phyloP scores from a whole-genome alignment of 2,113 vertebrate species.

The Dromaius novaehollandiae region DNA sequence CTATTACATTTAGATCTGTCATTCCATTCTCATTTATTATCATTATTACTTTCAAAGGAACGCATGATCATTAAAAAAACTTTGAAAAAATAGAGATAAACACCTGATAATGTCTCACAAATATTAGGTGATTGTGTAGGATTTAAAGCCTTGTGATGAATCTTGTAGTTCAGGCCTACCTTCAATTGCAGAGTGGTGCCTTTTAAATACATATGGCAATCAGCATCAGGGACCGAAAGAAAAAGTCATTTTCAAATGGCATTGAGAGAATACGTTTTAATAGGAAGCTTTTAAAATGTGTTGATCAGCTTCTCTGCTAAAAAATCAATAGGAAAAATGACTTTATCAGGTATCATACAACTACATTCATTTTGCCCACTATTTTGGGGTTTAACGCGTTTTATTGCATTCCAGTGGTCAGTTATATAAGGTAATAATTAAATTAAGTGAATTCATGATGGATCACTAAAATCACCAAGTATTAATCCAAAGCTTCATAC shows the following conservation, averaged over 20 bases:
- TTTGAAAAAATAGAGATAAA: neutral
- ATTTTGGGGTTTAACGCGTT: neutral
- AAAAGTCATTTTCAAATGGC: accelerated
- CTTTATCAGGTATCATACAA: neutral
- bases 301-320: neutral
- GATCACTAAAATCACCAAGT: neutral
- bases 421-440: neutral
- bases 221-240: neutral
- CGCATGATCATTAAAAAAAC: neutral
- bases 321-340: neutral
- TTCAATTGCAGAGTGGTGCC: neutral
- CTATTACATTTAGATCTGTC: neutral
- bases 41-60: neutral
- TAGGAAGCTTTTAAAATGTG: neutral
- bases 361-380: neutral
- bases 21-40: neutral
- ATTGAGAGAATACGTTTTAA: neutral
- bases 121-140: neutral
- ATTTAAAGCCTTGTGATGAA: neutral
- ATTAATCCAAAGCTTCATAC: neutral
- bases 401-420: neutral
- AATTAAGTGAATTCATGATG: neutral
- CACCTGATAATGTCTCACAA: neutral
- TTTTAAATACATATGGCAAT: neutral
- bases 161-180: neutral